A percentile compares a stretch with the other conserved stretches of the same genome.
Conservation (phyloP, 2,113 vertebrate species). For the Gobio gobio region DNA sequence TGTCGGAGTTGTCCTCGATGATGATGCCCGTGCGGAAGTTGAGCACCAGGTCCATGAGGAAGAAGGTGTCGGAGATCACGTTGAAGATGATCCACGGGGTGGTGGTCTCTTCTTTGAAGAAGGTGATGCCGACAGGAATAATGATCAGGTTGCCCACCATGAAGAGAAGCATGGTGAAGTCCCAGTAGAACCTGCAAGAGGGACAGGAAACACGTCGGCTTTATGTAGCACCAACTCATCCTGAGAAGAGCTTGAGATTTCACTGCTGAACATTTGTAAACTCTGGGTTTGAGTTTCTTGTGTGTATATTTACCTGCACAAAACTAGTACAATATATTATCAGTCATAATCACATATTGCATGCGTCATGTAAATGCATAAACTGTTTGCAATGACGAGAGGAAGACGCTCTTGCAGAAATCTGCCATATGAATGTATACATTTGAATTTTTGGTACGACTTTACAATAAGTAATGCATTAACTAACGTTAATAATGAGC, state of each 20-base stretch:
- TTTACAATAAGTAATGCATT: neutral
- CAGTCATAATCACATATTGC: neutral
- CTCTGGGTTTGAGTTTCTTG: neutral
- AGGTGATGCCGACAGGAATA: conserved; percentile 98
- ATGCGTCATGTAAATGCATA: neutral
- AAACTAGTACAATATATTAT: neutral
- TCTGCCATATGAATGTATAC: neutral
- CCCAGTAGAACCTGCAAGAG: conserved; percentile 85
- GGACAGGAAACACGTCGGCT: neutral
- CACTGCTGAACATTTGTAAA: neutral
- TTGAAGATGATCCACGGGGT: conserved; percentile 98
- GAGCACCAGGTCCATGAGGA: conserved; percentile 96
- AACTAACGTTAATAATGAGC: neutral
- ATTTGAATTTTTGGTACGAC: neutral
- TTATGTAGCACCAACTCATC: neutral
- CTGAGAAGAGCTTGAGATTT: neutral
- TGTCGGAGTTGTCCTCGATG: conserved; percentile 97
- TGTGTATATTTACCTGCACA: neutral
- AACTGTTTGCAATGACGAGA: neutral
- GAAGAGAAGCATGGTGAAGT: conserved; percentile 98
- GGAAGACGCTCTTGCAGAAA: neutral
- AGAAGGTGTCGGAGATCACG: conserved; percentile 97
- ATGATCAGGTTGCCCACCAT: conserved; percentile 99
- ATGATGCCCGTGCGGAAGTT: conserved; percentile 98
- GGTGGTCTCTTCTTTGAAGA: conserved; percentile 98